phyloP scores from a whole-genome alignment of 2,113 vertebrate species.

The Gavialis gangeticus region DNA sequence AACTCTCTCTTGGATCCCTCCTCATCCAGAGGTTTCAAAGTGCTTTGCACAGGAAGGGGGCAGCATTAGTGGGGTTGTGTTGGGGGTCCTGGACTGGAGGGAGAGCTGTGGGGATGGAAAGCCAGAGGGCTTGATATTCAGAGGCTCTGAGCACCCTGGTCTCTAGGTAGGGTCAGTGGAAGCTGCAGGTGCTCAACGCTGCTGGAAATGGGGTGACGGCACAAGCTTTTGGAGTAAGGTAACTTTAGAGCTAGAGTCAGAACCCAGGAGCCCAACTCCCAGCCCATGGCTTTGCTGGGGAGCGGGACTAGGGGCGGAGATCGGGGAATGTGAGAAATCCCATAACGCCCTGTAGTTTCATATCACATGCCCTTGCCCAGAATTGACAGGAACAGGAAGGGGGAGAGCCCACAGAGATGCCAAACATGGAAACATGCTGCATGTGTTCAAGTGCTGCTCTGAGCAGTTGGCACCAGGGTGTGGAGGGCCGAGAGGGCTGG shows the following conservation, averaged over 20 bases:
- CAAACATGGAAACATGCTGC: not conserved
- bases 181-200: too few species aligned
- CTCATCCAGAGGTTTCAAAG: not conserved
- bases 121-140: not conserved
- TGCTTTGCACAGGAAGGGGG: not conserved
- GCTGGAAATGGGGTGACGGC: too few species aligned
- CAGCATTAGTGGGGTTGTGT: not conserved
- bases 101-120: not conserved
- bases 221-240: too few species aligned
- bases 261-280: not conserved
- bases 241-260: too few species aligned
- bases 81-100: not conserved
- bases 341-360: not conserved
- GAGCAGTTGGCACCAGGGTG: not conserved
- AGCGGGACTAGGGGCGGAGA: too few species aligned
- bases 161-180: not conserved
- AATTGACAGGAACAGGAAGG: not conserved
- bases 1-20: not conserved
- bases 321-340: not conserved
- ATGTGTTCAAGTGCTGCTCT: not conserved
- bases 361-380: not conserved
- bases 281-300: not conserved
- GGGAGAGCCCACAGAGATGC: not conserved
- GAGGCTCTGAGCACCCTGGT: not conserved
- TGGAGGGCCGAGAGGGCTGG: not conserved